Base-by-base conservation (phyloP, 1,140 invertebrate genomes). In the Tetraneura akinire region DNA sequence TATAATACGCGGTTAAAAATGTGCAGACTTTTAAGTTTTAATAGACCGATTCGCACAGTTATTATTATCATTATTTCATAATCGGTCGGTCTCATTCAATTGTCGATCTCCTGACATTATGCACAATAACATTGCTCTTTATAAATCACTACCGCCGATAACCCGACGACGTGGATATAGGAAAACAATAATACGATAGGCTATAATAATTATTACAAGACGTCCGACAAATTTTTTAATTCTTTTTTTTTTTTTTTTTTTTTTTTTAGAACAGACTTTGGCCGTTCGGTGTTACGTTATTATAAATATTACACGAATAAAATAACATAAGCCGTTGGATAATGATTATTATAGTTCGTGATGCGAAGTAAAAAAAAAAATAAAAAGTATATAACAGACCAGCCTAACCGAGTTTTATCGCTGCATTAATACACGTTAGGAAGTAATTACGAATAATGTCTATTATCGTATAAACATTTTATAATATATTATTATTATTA, bases 361-460 rank as follows among this genome's bases (percentile, higher is more conserved):
- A 23, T 45, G 11, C n/a, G n/a, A 45, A 68, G 49, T 29, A 26
- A 4, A 66, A 21, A 42, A 14, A 21, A 66, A 13, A 45, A 37
- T 37, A 37, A n/a, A n/a, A n/a, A n/a, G n/a, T n/a, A n/a, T 66
- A 66, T 23, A 23, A 26, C 47, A 70, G 49, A 71, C 68, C 68
- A 23, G 68, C 51, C 68, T 51, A 29, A 71, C 51, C 68, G 68
- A n/a, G 45, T 71, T 51, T 47, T 70, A 49, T 70, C 45, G 45
- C 45, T 10, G 1, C 23, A 47, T 47, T 37, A 47, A 26, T 18
- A 49, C 21, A 49, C 66, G 68, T 51, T 51, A n/a, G 47, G 68
- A 51, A 49, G 68, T 49, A 71, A 51, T 71, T 71, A 71, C 68
- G 26, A 29, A 14, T 29, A 14, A 70, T 70, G 21, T 26, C 16